Conservation (phyloP, 2,888 invertebrate genomes). For the Colletes collaris region DNA sequence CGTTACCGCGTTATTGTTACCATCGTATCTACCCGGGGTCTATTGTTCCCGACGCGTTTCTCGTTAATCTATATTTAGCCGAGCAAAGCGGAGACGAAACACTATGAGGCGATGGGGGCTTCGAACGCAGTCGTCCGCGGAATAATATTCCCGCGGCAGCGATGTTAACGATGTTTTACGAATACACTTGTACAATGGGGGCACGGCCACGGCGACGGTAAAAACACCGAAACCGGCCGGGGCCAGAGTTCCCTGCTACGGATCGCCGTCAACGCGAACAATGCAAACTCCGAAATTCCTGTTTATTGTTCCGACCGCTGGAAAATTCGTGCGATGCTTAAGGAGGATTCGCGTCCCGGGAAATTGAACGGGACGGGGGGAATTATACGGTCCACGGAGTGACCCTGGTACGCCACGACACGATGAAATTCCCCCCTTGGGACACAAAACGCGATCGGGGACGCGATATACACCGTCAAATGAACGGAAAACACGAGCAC, state of each 20-base stretch:
- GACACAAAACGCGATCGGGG: constrained; percentile 5
- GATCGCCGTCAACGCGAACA: background rate
- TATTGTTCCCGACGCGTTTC: background rate
- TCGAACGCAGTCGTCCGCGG: background rate
- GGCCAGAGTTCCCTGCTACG: too few species aligned
- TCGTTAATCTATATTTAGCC: constrained; percentile 31
- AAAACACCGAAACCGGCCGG: constrained; percentile 17
- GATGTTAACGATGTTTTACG: constrained; percentile 27
- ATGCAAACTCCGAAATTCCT: constrained; percentile 10
- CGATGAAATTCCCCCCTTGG: constrained; percentile 8
- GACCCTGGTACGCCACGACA: background rate
- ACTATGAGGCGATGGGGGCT: background rate
- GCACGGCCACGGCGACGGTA: background rate
- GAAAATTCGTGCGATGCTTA: constrained; percentile 16
- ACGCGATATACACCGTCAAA: constrained; percentile 4
- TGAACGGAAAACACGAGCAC: constrained; percentile 10
- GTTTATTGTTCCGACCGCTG: constrained; percentile 2
- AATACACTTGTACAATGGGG: constrained; percentile 11
- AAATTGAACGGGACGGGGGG: constrained; percentile 1
- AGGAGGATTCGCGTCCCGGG: background rate
- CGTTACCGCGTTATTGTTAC: constrained; percentile 30
- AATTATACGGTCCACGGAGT: constrained; percentile 14
- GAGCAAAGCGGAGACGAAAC: constrained; percentile 12
- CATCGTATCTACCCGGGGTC: background rate
- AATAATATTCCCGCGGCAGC: constrained; percentile 20